A percentile compares a stretch with the other conserved stretches of the same genome.
Evolutionary conservation across 2,888 invertebrate species (phyloP).

Genomic region (Agapostemon virescens): DNA sequence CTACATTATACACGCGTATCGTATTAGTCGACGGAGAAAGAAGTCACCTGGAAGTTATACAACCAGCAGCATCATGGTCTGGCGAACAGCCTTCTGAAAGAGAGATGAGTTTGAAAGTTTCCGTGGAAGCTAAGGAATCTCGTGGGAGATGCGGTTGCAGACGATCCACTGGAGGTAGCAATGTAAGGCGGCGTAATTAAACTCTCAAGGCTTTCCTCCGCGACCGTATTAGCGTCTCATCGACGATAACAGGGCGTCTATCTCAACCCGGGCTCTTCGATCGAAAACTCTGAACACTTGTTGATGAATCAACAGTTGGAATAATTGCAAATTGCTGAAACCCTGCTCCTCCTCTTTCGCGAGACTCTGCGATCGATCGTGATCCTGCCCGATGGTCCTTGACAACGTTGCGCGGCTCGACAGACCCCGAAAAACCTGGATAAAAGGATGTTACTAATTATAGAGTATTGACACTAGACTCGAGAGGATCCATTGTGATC

Average conservation of each 20-base stretch:
- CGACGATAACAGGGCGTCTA: constrained; percentile 6
- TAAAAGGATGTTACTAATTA: too few species aligned
- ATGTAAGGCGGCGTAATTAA: constrained; percentile 68
- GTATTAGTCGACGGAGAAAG: not conserved
- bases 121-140: not conserved
- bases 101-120: constrained; percentile 13
- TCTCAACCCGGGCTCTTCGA: not conserved
- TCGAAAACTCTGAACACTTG: not conserved
- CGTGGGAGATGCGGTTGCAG: constrained; percentile 5
- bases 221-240: constrained; percentile 18
- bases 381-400: not conserved
- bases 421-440: too few species aligned
- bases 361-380: not conserved
- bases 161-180: constrained; percentile 44
- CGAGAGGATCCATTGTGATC: too few species aligned
- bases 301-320: constrained; percentile 6
- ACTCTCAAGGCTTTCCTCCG: constrained; percentile 12
- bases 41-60: constrained; percentile 8
- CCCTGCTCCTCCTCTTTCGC: not conserved
- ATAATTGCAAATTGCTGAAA: not conserved
- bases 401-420: not conserved
- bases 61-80: not conserved
- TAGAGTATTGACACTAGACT: too few species aligned
- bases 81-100: not conserved
- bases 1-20: not conserved